Evolutionary conservation across 2,113 vertebrate species (phyloP), one percentile per base, ranked within the genome.

Genomic region (Lamprotornis superbus): DNA sequence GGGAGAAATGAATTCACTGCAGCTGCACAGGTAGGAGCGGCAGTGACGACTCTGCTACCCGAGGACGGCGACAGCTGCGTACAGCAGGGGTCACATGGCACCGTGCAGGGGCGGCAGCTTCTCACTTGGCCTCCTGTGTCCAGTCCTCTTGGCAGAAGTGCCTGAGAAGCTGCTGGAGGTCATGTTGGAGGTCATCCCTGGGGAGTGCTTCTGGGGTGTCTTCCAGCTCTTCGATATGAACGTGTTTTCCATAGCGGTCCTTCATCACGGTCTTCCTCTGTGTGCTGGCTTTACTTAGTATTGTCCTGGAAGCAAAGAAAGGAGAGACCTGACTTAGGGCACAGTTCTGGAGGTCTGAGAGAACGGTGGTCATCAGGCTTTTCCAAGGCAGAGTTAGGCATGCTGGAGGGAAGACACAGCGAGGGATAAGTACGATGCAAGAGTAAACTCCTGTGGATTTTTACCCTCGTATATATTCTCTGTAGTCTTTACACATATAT

Each of bases 221-320:
- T 93, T 99, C 98, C 98, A 99, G 97, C 78, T 98, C 98, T 97
- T 99, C 99, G 96, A 99, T 96, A 87, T 98, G 98, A 94, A 99
- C 97, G 1, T 97, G 98, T 97, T 98, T 99, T 95, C 98, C 98
- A 31, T 94, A 98, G 97, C 76, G 97, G 68, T 99, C 98, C 98
- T 98, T 98, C 98, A 99, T 98, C 98, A 99, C 99, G n/a, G 98
- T 99, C 98, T 98, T 99, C 98, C 98, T 99, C 98, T 98, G 98
- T 24, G 98, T 98, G 69, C 96, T 98, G 42, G 97, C 98, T 97
- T 99, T 99, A 99, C 52, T 98, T 98, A 99, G 98, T 37, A 90
- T 98, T 92, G 99, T 99, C 98, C 99, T 99, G 50, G 21, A 91
- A 87, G 13, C 8, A 55, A 83, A 39, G 8, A 35, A 23, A 63